Evolutionary conservation across 2,888 invertebrate species (phyloP).

Genomic region (Xanthia icteritia): DNA sequence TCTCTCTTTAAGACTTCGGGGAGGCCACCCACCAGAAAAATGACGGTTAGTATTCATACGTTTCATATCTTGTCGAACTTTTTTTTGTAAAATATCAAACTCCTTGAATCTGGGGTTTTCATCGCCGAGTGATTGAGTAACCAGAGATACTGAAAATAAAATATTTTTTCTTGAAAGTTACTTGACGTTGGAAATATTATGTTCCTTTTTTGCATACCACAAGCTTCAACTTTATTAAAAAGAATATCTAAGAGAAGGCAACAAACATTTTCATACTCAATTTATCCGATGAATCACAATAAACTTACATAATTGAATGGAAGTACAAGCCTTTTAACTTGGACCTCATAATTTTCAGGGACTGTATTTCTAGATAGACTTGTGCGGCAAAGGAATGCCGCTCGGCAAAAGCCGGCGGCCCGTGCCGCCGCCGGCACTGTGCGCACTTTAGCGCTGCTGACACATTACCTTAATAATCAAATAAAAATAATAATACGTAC

Average conservation of each 20-base stretch:
- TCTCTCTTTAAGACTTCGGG: conserved; percentile 1
- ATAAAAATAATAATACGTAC: conserved; percentile 15
- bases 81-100: neutral
- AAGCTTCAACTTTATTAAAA: neutral
- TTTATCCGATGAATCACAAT: neutral
- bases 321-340: neutral
- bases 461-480: neutral
- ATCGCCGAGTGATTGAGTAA: conserved; percentile 3
- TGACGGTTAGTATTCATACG: conserved; percentile 15
- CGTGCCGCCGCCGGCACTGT: too few species aligned
- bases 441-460: too few species aligned
- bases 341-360: neutral
- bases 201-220: neutral
- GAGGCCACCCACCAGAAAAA: neutral
- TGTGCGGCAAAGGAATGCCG: too few species aligned
- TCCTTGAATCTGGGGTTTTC: neutral
- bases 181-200: neutral
- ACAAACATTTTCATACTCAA: neutral
- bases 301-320: neutral
- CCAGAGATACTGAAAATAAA: conserved; percentile 31
- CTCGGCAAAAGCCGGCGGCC: too few species aligned
- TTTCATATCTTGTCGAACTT: conserved; percentile 9
- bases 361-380: neutral
- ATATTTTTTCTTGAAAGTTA: neutral
- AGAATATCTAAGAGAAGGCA: neutral